phyloP scores from a whole-genome alignment of 2,797 vertebrate species.

The Salmo trutta region DNA sequence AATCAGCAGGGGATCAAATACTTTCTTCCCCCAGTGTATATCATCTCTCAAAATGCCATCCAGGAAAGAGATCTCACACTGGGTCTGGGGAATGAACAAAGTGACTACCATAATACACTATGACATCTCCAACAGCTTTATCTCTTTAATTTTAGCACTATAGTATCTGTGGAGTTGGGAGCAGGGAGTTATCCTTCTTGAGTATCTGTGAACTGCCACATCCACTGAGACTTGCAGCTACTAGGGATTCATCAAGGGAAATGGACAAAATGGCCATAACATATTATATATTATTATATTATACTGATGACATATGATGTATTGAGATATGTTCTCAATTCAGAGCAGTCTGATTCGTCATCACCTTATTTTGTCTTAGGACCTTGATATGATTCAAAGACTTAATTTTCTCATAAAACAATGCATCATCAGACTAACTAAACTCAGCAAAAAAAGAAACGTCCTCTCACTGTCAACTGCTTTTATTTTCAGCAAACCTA shows the following conservation, averaged over 20 bases:
- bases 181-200: conserved; percentile 53
- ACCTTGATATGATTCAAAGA: background rate
- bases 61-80: background rate
- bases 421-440: too few relatives aligned
- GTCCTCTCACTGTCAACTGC: too few relatives aligned
- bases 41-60: conserved; percentile 6
- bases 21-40: too few relatives aligned
- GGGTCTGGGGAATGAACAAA: conserved; percentile 38
- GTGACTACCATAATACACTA: conserved; percentile 46
- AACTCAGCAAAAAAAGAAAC: too few relatives aligned
- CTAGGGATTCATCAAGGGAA: conserved; percentile 64
- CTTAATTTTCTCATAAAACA: too few relatives aligned
- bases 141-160: conserved; percentile 66
- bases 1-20: too few relatives aligned
- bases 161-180: conserved; percentile 50
- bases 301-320: too few relatives aligned
- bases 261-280: too few relatives aligned
- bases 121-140: conserved; percentile 61
- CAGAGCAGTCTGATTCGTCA: background rate
- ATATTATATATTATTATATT: too few relatives aligned
- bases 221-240: conserved; percentile 33
- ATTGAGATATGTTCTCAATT: too few relatives aligned
- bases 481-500: too few relatives aligned
- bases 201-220: conserved; percentile 45
- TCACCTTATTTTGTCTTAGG: background rate